phyloP scores from a whole-genome alignment of 2,113 vertebrate species.

The Hyperoodon ampullatus region DNA sequence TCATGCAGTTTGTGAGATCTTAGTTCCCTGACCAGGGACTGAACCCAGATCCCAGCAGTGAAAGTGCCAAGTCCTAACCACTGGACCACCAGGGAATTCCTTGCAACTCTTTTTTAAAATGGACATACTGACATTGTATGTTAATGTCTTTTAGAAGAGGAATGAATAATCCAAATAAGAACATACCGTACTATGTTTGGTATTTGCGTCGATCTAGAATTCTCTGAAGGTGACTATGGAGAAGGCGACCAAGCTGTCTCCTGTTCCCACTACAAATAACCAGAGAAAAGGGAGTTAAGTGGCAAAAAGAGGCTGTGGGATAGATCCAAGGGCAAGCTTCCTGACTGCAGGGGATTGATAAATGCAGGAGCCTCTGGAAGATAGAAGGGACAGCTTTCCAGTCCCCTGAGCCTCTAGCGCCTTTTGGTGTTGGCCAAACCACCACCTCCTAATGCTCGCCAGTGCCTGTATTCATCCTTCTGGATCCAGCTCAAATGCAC shows the following conservation, averaged over 20 bases:
- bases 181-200: background rate
- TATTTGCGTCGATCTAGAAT: background rate
- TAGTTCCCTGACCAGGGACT: too few species aligned
- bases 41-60: background rate
- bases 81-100: background rate
- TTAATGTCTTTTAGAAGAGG: background rate
- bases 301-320: background rate
- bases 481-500: background rate
- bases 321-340: background rate
- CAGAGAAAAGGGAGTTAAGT: background rate
- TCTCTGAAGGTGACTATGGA: background rate
- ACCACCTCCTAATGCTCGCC: background rate
- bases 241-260: background rate
- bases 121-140: background rate
- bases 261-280: background rate
- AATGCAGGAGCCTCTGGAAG: background rate
- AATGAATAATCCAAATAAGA: background rate
- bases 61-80: background rate
- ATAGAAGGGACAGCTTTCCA: background rate
- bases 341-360: background rate
- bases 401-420: background rate
- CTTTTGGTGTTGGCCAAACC: background rate
- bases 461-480: background rate
- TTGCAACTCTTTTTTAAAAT: background rate
- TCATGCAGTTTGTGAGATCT: background rate